Evolutionary conservation across 2,888 invertebrate species (phyloP).

Genomic region (Pachycephus smyrnensis): DNA sequence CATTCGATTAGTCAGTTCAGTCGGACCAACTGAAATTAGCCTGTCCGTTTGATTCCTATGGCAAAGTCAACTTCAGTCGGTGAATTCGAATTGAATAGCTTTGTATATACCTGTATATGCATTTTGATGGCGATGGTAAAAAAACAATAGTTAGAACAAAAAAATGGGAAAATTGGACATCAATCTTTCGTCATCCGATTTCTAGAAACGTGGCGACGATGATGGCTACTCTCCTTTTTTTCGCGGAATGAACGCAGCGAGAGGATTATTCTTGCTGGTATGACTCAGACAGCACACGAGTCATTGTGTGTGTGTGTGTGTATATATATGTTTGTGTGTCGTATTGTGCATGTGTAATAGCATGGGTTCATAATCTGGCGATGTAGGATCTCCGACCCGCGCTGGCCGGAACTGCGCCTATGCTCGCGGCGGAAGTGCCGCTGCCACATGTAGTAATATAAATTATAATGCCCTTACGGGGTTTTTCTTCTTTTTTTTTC

Average conservation of each 20-base stretch:
- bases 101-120: background rate
- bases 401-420: slow-evolving; percentile 66
- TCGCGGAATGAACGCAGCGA: slow-evolving; percentile 22
- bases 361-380: slow-evolving; percentile 63
- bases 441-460: slow-evolving; percentile 66
- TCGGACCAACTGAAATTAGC: background rate
- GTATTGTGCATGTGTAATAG: slow-evolving; percentile 20
- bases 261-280: slow-evolving; percentile 56
- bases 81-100: background rate
- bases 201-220: background rate
- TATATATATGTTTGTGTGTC: slow-evolving; percentile 5
- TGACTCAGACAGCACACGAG: slow-evolving; percentile 59
- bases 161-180: background rate
- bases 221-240: background rate
- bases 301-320: slow-evolving; percentile 53
- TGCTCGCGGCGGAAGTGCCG: slow-evolving; percentile 63
- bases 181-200: background rate
- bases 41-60: background rate
- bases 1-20: background rate
- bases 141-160: background rate
- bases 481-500: slow-evolving; percentile 49
- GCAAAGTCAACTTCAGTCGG: background rate
- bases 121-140: background rate
- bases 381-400: slow-evolving; percentile 62
- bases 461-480: slow-evolving; percentile 65